Evolutionary conservation across 2,797 vertebrate species (phyloP).

Genomic region (Notolabrus celidotus): DNA sequence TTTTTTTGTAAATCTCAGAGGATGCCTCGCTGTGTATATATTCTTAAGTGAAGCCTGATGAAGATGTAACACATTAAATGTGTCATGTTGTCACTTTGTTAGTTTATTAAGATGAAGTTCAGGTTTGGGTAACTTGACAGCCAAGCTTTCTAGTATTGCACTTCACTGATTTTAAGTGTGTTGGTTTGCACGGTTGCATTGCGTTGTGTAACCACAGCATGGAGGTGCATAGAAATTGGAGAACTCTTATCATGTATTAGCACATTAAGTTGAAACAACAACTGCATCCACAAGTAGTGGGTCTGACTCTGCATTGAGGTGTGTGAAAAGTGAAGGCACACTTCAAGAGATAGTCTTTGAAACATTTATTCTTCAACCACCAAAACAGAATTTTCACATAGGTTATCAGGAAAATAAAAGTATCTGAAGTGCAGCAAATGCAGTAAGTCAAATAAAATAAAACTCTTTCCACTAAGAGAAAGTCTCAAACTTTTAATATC

Average conservation of each 20-base stretch:
- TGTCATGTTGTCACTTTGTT: constrained; percentile 14
- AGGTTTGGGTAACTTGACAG: neutral
- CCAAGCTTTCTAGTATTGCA: neutral
- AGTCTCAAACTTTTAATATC: too few relatives aligned
- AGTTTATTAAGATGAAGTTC: constrained; percentile 7
- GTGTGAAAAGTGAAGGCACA: too few relatives aligned
- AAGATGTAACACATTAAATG: constrained; percentile 10
- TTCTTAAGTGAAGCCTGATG: constrained; percentile 20
- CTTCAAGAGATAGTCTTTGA: too few relatives aligned
- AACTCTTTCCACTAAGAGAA: too few relatives aligned
- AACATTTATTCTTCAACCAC: too few relatives aligned
- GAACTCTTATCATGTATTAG: neutral
- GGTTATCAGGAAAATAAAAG: too few relatives aligned
- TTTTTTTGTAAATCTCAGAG: constrained; percentile 6
- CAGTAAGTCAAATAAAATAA: too few relatives aligned
- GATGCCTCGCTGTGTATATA: neutral
- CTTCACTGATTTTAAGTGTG: neutral
- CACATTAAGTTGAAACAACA: too few relatives aligned
- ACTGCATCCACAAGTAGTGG: too few relatives aligned
- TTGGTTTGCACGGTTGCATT: constrained; percentile 4
- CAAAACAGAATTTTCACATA: too few relatives aligned
- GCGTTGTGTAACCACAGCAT: constrained; percentile 3
- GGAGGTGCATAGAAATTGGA: neutral
- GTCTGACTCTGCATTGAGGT: too few relatives aligned
- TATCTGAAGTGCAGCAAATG: too few relatives aligned